Conservation (phyloP, 2,888 invertebrate genomes). For the Drosophila maculinotata region DNA sequence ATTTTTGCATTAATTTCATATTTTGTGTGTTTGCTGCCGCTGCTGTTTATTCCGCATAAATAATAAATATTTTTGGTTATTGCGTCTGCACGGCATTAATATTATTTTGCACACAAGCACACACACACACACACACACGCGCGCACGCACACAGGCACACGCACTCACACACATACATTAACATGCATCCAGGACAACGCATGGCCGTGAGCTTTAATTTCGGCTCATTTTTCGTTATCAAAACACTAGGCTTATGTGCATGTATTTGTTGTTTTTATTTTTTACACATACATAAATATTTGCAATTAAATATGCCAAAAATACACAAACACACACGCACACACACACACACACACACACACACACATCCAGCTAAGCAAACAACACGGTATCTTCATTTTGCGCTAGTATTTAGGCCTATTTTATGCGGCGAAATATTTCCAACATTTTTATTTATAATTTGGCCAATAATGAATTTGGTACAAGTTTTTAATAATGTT, state of each 20-base stretch:
- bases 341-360: constrained; percentile 2
- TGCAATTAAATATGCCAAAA: constrained; percentile 75
- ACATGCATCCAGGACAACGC: constrained; percentile 60
- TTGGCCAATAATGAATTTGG: not conserved
- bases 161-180: constrained; percentile 11
- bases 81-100: constrained; percentile 80
- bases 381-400: constrained; percentile 22
- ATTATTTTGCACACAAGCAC: constrained; percentile 62
- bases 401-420: constrained; percentile 4
- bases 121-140: constrained; percentile 5
- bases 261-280: constrained; percentile 59
- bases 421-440: constrained; percentile 7
- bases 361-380: constrained; percentile 10
- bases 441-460: constrained; percentile 2
- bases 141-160: not conserved
- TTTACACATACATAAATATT: constrained; percentile 62
- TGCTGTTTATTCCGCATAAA: constrained; percentile 80
- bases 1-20: constrained; percentile 81
- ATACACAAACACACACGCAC: constrained; percentile 14
- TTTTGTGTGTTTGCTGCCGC: constrained; percentile 63
- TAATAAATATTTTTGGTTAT: constrained; percentile 80
- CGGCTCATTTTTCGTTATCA: constrained; percentile 77
- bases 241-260: constrained; percentile 63
- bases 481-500: not conserved
- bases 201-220: constrained; percentile 76